Base-by-base conservation (phyloP, 1,140 invertebrate species). In the Zaprionus vittiger region DNA sequence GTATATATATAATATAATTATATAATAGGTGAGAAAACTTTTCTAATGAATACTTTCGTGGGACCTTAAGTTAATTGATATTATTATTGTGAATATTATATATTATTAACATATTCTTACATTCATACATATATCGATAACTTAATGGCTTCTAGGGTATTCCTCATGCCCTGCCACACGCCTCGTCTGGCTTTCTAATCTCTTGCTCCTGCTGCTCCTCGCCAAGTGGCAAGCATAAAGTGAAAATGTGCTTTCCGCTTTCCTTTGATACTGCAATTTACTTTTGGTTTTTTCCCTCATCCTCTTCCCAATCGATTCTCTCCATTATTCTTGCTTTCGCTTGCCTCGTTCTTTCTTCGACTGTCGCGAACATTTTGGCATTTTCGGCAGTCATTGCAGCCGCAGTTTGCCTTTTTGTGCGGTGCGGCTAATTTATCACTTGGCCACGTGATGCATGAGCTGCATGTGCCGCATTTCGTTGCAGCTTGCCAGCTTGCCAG, bases 381-480 rank as follows among this genome's bases (percentile, higher is more conserved):
- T 57, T 41, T 41, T 66, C 24, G 37, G 22, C 5, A 38, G 34
- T 67, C 20, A 20, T 44, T 67, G 17, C 15, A 22, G 38, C 22
- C 66, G 17, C 41, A 7, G 57, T 66, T 71, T 69, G 66, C 6
- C 28, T 31, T 31, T 28, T 31, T 31, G 28, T 2, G 28, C 7
- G 7, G 26, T 47, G 26, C 72, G 55, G 68, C 55, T 76, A 76
- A 76, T 76, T 72, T 76, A 72, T 76, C 69, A 76, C 73, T 76
- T 76, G 67, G 59, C 73, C 73, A 76, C 73, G 73, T 76, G 73
- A 76, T 76, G 68, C 61, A 76, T 72, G 73, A 65, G 73, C 67
- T 64, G 54, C 57, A 54, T 14, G 15, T 9, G 52, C 31, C 49
- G 34, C 61, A 55, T 56, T 71, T 72, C 38, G 69, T 24, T 44